Conservation (phyloP, 2,888 invertebrate genomes). For the Machimus rusticus region DNA sequence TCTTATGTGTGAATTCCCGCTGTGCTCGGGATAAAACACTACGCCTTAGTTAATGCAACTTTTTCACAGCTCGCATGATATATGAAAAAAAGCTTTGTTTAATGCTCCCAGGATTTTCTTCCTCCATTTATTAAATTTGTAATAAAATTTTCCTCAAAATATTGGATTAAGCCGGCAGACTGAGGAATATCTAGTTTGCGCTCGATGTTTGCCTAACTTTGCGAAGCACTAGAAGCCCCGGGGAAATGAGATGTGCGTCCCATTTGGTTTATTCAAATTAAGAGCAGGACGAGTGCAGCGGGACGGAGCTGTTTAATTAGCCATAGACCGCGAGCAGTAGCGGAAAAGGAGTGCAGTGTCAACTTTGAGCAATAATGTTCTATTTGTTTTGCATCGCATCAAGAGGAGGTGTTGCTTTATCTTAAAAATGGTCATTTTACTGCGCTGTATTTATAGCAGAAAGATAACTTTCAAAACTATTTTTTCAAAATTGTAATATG, state of each 20-base stretch:
- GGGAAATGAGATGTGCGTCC: background rate
- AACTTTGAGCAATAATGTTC: background rate
- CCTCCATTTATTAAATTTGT: constrained; percentile 11
- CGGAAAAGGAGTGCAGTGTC: background rate
- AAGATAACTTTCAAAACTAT: background rate
- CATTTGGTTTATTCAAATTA: background rate
- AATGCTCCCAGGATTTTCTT: background rate
- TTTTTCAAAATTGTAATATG: background rate
- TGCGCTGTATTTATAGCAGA: background rate
- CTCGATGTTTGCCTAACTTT: background rate
- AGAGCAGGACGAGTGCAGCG: background rate
- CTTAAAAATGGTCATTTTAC: background rate
- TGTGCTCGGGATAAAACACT: background rate
- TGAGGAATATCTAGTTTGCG: background rate
- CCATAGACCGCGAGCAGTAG: background rate
- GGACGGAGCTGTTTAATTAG: background rate
- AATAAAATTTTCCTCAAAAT: constrained; percentile 1
- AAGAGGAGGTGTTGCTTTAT: background rate
- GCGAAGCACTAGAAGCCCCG: background rate
- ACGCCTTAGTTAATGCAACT: constrained; percentile 19
- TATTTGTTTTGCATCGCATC: background rate
- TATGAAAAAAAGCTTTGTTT: background rate
- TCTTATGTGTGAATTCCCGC: constrained; percentile 6
- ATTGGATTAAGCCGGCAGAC: background rate
- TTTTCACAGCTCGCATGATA: background rate